Base-by-base conservation (phyloP, 1,140 invertebrate genomes). In the Parapsyche elsis region DNA sequence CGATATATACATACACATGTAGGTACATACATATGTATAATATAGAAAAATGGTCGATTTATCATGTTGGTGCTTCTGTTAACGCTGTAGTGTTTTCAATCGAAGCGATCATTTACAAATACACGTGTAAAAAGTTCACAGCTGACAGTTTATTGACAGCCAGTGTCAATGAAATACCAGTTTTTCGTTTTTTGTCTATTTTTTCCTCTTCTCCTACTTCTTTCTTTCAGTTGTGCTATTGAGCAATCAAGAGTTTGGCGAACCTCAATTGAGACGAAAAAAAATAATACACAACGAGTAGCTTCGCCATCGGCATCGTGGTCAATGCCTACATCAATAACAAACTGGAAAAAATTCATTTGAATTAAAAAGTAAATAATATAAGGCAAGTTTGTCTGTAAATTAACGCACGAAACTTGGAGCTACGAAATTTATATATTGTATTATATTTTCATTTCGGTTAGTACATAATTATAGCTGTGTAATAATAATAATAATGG, bases 61-160 rank as follows among this genome's bases (percentile, higher is more conserved):
- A 38, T 38, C 30, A 38, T 38, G 30, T 38, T 38, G 7, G 30
- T 38, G 30, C 30, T 38, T 5, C 49, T 53, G 49, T 53, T 14
- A 53, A 10, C 12, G 2, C 49, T 53, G 16, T 14, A 53, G 49
- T 23, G 21, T 73, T 73, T 73, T 73, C 71, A 73, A 73, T 73
- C 71, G 45, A 73, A 21, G 9, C 30, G 67, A 71, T 73, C 71
- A 46, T 73, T 73, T 73, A 73, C 71, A 73, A 73, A 73, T 73
- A 73, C 71, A 23, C 71, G 45, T 12, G 21, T 46, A 73, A 73
- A 73, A 73, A 73, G 16, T 24, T 5, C 30, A 26, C 73, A 19
- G 45, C 73, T 49, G 73, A 75, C 73, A 75, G 73, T 75, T 75
- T 53, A 75, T 57, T 75, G 73, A 75, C 73, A 75, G 73, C 9